Percentiles rank a stretch among this genome's conserved stretches.
Conservation (phyloP, 2,797 vertebrate genomes). For the Caiman crocodilus region DNA sequence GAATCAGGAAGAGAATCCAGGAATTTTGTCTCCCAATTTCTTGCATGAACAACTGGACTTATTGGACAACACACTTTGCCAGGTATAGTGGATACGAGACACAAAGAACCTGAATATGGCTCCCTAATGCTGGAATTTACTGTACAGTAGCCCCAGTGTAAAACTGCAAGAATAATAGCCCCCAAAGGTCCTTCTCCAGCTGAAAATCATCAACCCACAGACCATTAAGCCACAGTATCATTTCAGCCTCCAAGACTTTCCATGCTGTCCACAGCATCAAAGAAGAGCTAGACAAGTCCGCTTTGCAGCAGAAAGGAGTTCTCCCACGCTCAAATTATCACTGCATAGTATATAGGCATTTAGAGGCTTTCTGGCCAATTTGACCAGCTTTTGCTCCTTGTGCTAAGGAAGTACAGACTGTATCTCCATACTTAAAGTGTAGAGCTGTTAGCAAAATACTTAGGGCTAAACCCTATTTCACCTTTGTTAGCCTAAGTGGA, state of each 20-base stretch:
- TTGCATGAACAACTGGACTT: accelerated
- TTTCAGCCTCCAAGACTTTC: background rate
- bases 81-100: background rate
- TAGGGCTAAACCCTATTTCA: too few relatives aligned
- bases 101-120: background rate
- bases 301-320: background rate
- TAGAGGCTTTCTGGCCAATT: background rate
- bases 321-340: background rate
- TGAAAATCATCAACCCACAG: background rate
- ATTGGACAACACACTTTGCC: background rate
- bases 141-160: background rate
- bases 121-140: background rate
- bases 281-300: background rate
- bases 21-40: background rate
- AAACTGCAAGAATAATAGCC: background rate
- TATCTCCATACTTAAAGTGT: background rate
- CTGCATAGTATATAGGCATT: background rate
- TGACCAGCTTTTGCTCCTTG: background rate
- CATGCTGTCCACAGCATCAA: background rate
- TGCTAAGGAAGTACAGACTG: background rate
- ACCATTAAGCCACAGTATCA: background rate
- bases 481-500: too few relatives aligned
- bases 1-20: background rate
- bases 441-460: background rate
- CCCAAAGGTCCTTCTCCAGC: background rate